Percentiles rank a stretch among this genome's conserved stretches.
Evolutionary conservation across 2,113 vertebrate genomes (phyloP).

Genomic region (Carassius carassius): DNA sequence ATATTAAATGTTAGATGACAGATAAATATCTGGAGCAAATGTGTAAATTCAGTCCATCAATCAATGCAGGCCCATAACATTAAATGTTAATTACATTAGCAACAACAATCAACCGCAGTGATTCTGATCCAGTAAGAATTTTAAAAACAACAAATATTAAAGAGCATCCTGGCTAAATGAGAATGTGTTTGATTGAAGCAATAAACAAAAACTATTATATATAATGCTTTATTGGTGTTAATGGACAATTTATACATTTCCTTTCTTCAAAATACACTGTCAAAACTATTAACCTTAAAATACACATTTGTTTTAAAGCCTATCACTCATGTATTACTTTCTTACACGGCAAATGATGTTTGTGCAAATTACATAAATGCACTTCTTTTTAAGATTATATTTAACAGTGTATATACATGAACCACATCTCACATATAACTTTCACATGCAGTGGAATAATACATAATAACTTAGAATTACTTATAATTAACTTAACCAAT

Average conservation of each 20-base stretch:
- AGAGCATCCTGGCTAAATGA: not conserved
- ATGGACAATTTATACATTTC: not conserved
- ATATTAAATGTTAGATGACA: too few relatives aligned
- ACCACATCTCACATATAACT: not conserved
- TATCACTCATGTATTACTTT: not conserved
- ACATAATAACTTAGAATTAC: not conserved
- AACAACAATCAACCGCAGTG: not conserved
- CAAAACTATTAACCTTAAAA: conserved; percentile 14
- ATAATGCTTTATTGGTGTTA: conserved; percentile 20
- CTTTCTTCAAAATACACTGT: not conserved
- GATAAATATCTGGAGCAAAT: too few relatives aligned
- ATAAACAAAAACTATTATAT: not conserved
- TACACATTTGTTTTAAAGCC: not conserved
- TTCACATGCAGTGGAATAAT: conserved; percentile 15
- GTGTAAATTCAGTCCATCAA: too few relatives aligned
- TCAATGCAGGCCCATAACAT: not conserved
- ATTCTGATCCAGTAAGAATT: not conserved
- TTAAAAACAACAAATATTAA: not conserved
- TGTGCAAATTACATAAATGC: conserved; percentile 22
- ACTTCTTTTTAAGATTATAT: not conserved
- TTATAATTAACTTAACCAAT: not conserved
- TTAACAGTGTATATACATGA: conserved; percentile 12
- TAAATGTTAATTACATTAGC: not conserved
- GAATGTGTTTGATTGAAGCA: not conserved
- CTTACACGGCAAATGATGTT: not conserved